phyloP scores from a whole-genome alignment of 2,888 invertebrate species.

The Scrobipalpa costella region DNA sequence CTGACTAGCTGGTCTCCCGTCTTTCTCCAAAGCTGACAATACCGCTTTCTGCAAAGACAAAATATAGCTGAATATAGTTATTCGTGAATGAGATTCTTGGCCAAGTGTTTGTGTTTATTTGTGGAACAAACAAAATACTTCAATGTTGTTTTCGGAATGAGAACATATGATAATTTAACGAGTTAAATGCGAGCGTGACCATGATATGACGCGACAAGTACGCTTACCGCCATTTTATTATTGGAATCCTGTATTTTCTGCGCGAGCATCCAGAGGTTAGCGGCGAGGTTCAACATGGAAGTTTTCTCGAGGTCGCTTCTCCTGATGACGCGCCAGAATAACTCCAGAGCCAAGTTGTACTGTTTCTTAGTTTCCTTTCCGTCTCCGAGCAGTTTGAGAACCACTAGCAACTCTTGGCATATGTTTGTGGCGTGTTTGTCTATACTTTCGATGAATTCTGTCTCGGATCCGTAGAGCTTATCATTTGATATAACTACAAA shows the following conservation, averaged over 20 bases:
- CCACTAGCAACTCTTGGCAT: constrained; percentile 87
- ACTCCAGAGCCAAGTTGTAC: constrained; percentile 86
- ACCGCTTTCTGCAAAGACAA: constrained; percentile 62
- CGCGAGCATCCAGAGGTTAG: constrained; percentile 91
- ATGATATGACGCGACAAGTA: background rate
- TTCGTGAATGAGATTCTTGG: background rate
- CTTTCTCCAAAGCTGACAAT: constrained; percentile 52
- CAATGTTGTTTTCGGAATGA: constrained; percentile 3
- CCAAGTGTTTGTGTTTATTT: constrained; percentile 6
- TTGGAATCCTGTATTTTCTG: constrained; percentile 79
- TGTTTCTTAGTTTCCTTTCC: constrained; percentile 85
- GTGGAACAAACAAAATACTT: constrained; percentile 9
- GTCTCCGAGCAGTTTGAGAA: constrained; percentile 86
- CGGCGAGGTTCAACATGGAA: constrained; percentile 84
- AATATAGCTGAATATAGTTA: constrained; percentile 6
- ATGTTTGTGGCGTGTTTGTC: constrained; percentile 88
- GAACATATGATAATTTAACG: background rate
- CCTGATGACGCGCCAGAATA: constrained; percentile 85
- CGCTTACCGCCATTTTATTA: constrained; percentile 60
- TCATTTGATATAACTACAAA: constrained; percentile 94
- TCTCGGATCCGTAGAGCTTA: constrained; percentile 93
- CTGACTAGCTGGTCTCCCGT: constrained; percentile 45
- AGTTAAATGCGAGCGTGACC: background rate
- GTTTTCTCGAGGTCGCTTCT: constrained; percentile 83
- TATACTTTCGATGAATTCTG: constrained; percentile 90